Base-by-base conservation (phyloP, 2,113 vertebrate genomes). In the Alectura lathami region DNA sequence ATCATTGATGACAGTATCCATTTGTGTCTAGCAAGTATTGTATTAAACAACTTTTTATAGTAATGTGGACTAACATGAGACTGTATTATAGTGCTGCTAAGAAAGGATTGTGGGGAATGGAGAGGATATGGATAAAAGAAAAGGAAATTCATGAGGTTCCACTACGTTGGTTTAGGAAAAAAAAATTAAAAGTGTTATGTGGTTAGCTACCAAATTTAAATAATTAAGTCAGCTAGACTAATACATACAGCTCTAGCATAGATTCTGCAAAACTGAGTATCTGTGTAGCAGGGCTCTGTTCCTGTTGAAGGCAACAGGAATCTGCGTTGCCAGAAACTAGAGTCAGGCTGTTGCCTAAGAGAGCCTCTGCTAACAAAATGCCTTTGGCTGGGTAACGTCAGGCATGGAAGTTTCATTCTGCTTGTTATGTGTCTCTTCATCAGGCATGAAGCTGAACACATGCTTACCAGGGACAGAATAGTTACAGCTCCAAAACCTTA, bases 171-270 rank as follows among this genome's bases (percentile, higher is more conserved):
- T 84, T 95, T 86, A 90, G 36, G 18, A 54, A 80, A n/a, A 14
- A 38, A 24, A 51, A 56, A 60, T 80, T 81, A 81, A n/a, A n/a
- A n/a, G 45, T 93, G 47, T 78, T 94, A 96, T n/a, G 70, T 85
- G 64, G 85, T 97, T 97, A 95, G 90, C 84, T 89, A 83, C 60
- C 86, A 88, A 72, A 94, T 89, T 95, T 89, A 96, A 97, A 97
- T 88, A 94, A 87, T 93, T 59, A 87, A 45, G 89, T 78, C 50
- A 75, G 45, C 89, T 91, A 95, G 80, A 77, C 91, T 95, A 95
- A 83, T 88, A 86, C 32, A 67, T 95, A 83, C 85, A 94, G 40
- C 50, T 89, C 60, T 57, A 73, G 67, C 83, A 78, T 54, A 85
- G 72, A 50, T 60, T 60, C 92, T 96, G 81, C 40, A 54, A 26